Base-by-base conservation (phyloP, 1,140 invertebrate genomes). In the Hermetia illucens region DNA sequence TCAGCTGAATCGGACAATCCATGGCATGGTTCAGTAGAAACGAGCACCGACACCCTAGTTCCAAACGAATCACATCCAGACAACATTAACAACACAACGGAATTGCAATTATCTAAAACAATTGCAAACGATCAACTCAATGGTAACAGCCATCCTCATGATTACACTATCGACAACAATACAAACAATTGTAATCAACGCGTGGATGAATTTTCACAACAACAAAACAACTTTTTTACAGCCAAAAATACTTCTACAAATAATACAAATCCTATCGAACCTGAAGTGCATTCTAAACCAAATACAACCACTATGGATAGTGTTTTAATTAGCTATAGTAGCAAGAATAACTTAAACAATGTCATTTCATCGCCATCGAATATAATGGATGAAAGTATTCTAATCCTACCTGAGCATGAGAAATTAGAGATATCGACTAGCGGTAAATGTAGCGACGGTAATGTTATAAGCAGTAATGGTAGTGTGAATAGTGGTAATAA, bases 11-110 rank as follows among this genome's bases (percentile, higher is more conserved):
- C 38, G 32, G 46, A 39, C 8, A 36, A 20, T 19, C 3, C 49
- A 22, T 47, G 55, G 53, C 44, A 51, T 44, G 42, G 44, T 13
- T 47, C 50, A 19, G 43, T 63, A 27, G 62, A 66, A 42, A 66
- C 63, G 12, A 67, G 63, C 44, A 65, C 64, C 16, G 64, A 66
- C 39, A 66, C 64, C 21, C 46, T 66, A 38, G 62, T 64, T 32
- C 52, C 60, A 27, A 39, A 45, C 15, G 38, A 39, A 25, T 8
- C 8, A 9, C 36, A 37, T 6, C 16, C 13, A 10, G 8, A 9
- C 8, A n/a, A 33, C 6, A 9, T 8, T 33, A 33, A 12, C 31
- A 16, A 6, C 9, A 12, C 31, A 33, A 12, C 31, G 8, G 31
- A 9, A 9, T 33, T 16, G 16, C 9, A 9, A 12, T 33, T 16